Conservation (phyloP, 2,113 vertebrate genomes). For the Stictonetta naevosa region DNA sequence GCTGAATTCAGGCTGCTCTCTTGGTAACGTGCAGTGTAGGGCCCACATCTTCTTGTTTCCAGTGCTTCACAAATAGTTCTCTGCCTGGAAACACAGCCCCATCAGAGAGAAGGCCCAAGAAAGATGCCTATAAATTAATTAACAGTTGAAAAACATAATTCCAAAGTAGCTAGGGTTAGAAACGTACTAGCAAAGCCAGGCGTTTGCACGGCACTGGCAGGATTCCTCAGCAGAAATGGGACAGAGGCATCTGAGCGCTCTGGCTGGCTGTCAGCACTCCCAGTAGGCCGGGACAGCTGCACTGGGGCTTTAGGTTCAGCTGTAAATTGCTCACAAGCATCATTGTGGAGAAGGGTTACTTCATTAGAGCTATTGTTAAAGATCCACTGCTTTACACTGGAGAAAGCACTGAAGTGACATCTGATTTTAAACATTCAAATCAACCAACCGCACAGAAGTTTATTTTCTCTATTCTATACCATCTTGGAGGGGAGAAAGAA, state of each 20-base stretch:
- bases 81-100: neutral
- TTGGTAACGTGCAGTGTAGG: neutral
- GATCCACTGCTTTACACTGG: neutral
- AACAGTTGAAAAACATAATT: neutral
- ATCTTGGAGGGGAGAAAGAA: neutral
- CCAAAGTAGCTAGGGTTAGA: neutral
- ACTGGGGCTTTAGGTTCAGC: neutral
- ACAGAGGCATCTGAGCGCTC: neutral
- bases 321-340: neutral
- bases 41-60: neutral
- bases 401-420: neutral
- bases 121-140: neutral
- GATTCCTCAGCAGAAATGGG: neutral
- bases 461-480: constrained; percentile 3
- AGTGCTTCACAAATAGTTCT: neutral
- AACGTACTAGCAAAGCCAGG: neutral
- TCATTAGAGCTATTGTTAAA: neutral
- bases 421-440: neutral
- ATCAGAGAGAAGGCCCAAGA: neutral
- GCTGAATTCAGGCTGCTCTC: neutral
- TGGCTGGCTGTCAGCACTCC: neutral
- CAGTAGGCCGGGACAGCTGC: neutral
- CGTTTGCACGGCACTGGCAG: neutral
- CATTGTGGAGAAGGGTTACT: neutral
- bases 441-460: neutral